Percentiles rank a stretch among this genome's conserved stretches.
phyloP scores from a whole-genome alignment of 2,113 vertebrate genomes.

The Motacilla tschutschensis region DNA sequence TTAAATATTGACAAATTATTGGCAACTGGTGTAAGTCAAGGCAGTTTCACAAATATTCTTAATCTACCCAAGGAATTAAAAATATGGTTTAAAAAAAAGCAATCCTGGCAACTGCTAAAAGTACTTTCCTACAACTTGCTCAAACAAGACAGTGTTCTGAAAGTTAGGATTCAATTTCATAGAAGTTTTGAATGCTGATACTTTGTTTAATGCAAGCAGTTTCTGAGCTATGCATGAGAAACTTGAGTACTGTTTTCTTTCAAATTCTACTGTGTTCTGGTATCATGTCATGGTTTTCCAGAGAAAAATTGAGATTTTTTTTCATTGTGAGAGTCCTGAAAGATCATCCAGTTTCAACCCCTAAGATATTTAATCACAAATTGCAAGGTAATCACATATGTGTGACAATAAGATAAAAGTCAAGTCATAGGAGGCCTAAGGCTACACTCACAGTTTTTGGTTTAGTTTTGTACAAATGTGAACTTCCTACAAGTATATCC shows the following conservation, averaged over 20 bases:
- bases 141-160: neutral
- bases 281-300: neutral
- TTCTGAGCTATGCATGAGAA: neutral
- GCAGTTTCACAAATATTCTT: neutral
- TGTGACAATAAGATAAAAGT: neutral
- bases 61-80: neutral
- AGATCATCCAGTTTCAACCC: neutral
- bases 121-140: neutral
- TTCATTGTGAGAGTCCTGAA: neutral
- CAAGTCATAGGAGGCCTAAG: neutral
- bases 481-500: neutral
- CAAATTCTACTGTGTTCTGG: neutral
- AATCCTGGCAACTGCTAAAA: neutral
- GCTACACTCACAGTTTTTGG: neutral
- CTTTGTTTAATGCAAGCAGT: neutral
- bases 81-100: neutral
- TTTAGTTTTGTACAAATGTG: neutral
- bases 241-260: neutral
- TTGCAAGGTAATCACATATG: neutral
- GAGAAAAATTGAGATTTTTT: neutral
- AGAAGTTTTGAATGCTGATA: neutral
- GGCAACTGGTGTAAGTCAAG: neutral
- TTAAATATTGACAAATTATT: neutral
- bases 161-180: neutral
- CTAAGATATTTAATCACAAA: neutral